Evolutionary conservation across 2,113 vertebrate species (phyloP), one percentile per base, ranked within the genome.

Genomic region (Bombycilla garrulus): DNA sequence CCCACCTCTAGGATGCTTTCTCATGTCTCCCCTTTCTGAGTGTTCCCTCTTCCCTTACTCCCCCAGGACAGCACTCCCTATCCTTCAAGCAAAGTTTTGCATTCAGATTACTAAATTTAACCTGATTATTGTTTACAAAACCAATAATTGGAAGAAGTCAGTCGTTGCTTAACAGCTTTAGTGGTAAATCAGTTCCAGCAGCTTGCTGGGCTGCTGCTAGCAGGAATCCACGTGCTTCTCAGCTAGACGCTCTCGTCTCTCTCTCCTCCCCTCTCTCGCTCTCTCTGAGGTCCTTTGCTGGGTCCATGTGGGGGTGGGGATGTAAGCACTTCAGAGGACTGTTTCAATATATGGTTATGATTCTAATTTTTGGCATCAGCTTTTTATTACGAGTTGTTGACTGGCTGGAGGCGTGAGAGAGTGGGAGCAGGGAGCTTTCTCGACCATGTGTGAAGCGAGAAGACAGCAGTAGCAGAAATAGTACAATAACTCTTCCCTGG

Each of bases 111-210:
- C 76, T 94, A 90, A 97, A 93, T 95, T 94, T 92, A 94, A 94
- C 82, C 83, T 65, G 82, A 94, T 93, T 90, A 81, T 81, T 94
- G 76, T 96, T 95, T 92, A 67, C 9, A 1, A 91, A 94, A 71
- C 48, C 60, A 95, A 17, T 94, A 92, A 88, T 60, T 94, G 88
- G 76, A 83, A 94, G 77, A 71, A 92, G 72, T 70, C 79, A 73
- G 80, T 81, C 90, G 64, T 58, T 94, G 92, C 74, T 94, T 88
- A 93, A 74, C 76, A 93, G 72, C 64, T 86, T 54, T 22, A 93
- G 88, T 17, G 88, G 76, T 91, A 95, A 88, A 96, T 97, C 51
- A 36, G 56, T 96, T 93, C 91, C 96, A 97, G 92, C 86, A 92
- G 88, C 80, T 93, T 4, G 28, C 92, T 92, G 65, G 35, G 82